phyloP scores from a whole-genome alignment of 2,113 vertebrate species.

The Syrmaticus mikado region DNA sequence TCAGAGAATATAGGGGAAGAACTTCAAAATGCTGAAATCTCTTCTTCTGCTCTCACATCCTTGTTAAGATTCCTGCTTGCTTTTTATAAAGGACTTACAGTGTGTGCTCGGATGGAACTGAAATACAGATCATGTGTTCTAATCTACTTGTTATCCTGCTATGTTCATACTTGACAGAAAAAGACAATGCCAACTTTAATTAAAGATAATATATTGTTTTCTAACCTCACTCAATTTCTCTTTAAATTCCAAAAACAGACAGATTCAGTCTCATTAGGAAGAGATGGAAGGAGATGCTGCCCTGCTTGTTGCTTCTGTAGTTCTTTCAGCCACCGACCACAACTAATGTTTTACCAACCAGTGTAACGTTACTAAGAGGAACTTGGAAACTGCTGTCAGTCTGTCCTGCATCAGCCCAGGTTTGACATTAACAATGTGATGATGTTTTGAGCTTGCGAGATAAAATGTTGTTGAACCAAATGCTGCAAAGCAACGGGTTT shows the following conservation, averaged over 20 bases:
- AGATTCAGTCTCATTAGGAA: neutral
- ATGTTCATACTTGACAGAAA: conserved; percentile 10
- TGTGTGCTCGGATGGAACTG: neutral
- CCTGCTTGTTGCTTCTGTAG: neutral
- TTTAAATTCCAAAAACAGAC: neutral
- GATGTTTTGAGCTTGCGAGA: neutral
- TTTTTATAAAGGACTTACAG: neutral
- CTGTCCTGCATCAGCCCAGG: neutral
- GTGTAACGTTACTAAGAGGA: neutral
- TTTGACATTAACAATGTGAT: too few species aligned
- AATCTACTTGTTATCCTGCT: neutral
- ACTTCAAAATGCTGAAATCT: neutral
- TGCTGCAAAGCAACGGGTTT: conserved; percentile 32
- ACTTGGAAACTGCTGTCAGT: neutral
- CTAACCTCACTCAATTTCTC: conserved; percentile 33
- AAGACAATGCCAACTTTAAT: conserved; percentile 17
- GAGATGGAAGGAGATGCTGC: neutral
- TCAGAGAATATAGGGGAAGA: neutral
- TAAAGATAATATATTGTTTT: conserved; percentile 59
- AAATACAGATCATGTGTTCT: neutral
- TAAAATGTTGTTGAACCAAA: neutral
- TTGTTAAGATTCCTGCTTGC: neutral
- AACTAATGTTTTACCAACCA: neutral
- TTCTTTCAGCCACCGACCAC: neutral
- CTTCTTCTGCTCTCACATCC: neutral